Conservation (phyloP, 2,888 invertebrate species). For the Lithophane leautieri region DNA sequence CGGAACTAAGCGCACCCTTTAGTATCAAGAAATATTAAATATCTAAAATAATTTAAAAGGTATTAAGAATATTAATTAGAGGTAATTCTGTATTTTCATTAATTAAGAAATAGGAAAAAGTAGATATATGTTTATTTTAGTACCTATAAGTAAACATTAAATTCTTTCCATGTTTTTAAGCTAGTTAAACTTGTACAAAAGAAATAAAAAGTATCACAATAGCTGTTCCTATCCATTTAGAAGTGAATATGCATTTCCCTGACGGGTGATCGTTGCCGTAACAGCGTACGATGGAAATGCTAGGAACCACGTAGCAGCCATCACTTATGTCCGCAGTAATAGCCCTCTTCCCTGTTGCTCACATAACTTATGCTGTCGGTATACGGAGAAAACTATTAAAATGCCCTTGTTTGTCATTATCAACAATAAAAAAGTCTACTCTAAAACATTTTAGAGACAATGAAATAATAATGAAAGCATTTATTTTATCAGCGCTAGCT, state of each 20-base stretch:
- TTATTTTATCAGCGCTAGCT: slow-evolving; percentile 20
- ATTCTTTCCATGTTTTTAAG: neutral
- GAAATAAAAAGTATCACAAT: slow-evolving; percentile 7
- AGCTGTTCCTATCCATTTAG: slow-evolving; percentile 18
- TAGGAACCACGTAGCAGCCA: slow-evolving; percentile 54
- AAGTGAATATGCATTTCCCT: slow-evolving; percentile 53
- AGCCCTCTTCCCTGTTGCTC: slow-evolving; percentile 48
- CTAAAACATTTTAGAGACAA: slow-evolving; percentile 2
- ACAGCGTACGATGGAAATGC: slow-evolving; percentile 51
- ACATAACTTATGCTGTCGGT: slow-evolving; percentile 47
- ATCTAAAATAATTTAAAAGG: slow-evolving; percentile 38
- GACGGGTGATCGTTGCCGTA: slow-evolving; percentile 39
- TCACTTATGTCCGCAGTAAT: slow-evolving; percentile 59
- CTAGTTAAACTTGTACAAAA: neutral
- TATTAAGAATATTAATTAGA: slow-evolving; percentile 13
- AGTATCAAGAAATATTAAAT: slow-evolving; percentile 54
- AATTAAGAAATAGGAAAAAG: neutral
- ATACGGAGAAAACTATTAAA: slow-evolving; percentile 51
- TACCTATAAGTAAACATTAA: neutral
- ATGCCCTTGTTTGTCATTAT: slow-evolving; percentile 27
- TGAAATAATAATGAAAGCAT: slow-evolving; percentile 14
- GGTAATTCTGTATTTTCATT: neutral
- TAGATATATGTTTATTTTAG: neutral
- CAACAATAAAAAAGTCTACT: neutral
- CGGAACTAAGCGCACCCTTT: slow-evolving; percentile 63